Base-by-base conservation (phyloP, 2,888 invertebrate species). In the Resseliella maxima region DNA sequence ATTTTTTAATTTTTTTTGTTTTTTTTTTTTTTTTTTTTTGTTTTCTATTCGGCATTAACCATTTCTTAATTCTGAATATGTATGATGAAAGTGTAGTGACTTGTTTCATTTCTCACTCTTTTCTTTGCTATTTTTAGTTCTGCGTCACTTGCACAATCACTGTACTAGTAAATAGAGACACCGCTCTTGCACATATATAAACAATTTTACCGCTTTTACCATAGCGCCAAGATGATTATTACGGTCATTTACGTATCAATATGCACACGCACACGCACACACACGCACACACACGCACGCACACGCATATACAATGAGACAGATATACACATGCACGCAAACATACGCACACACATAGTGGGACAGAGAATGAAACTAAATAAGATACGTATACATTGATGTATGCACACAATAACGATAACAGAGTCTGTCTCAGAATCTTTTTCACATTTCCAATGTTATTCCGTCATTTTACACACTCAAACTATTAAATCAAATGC, bases 121-220 rank as follows among this genome's bases (percentile, higher is more conserved):
- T 72, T 72, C 41, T n/a, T 81, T n/a, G 83, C 83, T 83, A 83
- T 83, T 83, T 83, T 83, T 83, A 83, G 83, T 83, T 83, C 83
- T 83, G 83, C 83, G 83, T 83, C 83, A 83, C 41, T 83, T 83
- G 36, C 41, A 83, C 72, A 72, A 72, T 72, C 72, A 72, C 72
- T 27, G 31, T 72, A 72, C 31, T n/a, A 72, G 15, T 59, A 24
- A 59, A 72, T 31, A 72, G 31, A n/a, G n/a, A n/a, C 2, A 31
- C 15, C 72, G 27, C 24, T 72, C n/a, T 31, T 72, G 27, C 72
- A 72, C 31, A 72, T 72, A 35, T 72, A 72, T 72, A 72, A 59
- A 59, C 59, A 59, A 24, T 41, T 27, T 59, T 59, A 3, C 27
- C 59, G 59, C 59, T 50, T 50, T 50, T 50, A 18, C 59, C 24